Evolutionary conservation across 2,113 vertebrate species (phyloP), one percentile per base, ranked within the genome.

Genomic region (Lontra canadensis): DNA sequence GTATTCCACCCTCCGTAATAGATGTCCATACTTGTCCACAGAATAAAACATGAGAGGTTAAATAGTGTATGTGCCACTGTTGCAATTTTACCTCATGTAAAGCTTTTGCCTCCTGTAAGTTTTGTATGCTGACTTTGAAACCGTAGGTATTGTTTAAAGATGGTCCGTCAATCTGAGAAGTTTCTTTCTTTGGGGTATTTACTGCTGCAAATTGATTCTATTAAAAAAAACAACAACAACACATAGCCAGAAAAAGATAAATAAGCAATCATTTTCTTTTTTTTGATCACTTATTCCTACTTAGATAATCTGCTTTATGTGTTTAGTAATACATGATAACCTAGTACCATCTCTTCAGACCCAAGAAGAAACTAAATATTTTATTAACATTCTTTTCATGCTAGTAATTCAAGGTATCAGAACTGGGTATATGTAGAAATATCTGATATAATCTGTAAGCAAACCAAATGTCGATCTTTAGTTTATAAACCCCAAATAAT

Each of bases 101-200:
- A 92, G 99, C 99, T 98, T 99, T 99, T 96, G 99, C 99, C 67
- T 99, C 99, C 98, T 99, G 99, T 81, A 99, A 98, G 95, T 99
- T 99, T 98, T 99, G 99, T 98, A 99, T 98, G 98, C 99, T 99
- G 98, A 99, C 99, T 99, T 99, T 99, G 98, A 99, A 99, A 97
- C 99, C 99, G 0, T 99, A 99, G 2, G 99, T 99, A 98, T 99
- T 99, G 97, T 99, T 99, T 96, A 99, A 99, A 94, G 99, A 99
- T 18, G 99, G 99, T 79, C 99, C 99, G 98, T 99, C 99, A 85
- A 99, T 99, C 98, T 99, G 98, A 96, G 99, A 99, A 91, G 95
- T 98, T 10, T 99, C 99, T 98, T 99, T 99, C 98, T 99, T 99
- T 98, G 99, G 98, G 97, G 98, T 98, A 36, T 98, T 99, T 10